These are phyloP conservation scores for Dermatemys mawii DNA, from an alignment of 2,113 vertebrate genomes.

Conservation along the genomic window DNA sequence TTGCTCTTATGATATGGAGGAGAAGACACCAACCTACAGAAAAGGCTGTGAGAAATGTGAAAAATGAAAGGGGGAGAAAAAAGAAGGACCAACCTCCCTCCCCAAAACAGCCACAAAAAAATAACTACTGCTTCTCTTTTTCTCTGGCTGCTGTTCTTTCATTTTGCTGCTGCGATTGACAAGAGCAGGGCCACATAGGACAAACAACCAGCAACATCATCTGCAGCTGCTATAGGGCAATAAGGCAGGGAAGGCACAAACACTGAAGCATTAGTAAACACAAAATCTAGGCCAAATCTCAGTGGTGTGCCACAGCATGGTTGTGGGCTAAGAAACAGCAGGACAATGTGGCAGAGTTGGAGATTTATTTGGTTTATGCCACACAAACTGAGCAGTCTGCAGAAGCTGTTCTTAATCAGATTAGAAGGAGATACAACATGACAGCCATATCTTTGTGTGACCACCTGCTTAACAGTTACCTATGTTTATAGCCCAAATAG, in stretches of 20 bases:
- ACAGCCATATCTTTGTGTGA: not conserved
- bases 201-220: not conserved
- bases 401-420: not conserved
- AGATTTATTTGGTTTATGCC: not conserved
- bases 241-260: not conserved
- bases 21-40: not conserved
- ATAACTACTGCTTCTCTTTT: not conserved
- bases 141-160: not conserved
- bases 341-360: rapidly evolving
- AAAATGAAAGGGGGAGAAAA: not conserved
- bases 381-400: not conserved
- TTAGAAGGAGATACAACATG: not conserved
- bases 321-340: not conserved
- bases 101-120: not conserved
- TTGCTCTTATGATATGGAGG: not conserved
- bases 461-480: not conserved
- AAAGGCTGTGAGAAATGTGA: not conserved
- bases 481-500: not conserved
- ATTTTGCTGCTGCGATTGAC: not conserved
- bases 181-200: not conserved
- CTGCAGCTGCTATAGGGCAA: slow-evolving; percentile 2
- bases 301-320: not conserved
- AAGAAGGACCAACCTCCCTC: not conserved
- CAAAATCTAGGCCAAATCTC: not conserved
- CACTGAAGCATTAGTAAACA: not conserved